Conservation (phyloP, 2,113 vertebrate genomes). For the Callaeas wilsoni region DNA sequence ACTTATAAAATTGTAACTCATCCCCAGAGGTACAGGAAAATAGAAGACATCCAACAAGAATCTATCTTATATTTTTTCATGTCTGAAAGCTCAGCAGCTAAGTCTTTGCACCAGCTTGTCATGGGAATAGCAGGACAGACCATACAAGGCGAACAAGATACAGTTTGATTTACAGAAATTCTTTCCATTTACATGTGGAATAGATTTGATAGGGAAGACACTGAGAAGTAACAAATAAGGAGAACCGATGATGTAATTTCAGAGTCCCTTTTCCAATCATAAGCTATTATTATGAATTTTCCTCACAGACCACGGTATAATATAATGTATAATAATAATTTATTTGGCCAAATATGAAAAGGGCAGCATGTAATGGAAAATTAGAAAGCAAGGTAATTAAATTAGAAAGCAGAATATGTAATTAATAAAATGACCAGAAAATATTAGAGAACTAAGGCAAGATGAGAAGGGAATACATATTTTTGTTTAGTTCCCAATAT, state of each 20-base stretch:
- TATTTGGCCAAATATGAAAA: not conserved
- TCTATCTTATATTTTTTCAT: not conserved
- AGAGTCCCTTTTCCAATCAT: not conserved
- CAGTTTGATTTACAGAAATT: not conserved
- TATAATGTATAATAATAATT: not conserved
- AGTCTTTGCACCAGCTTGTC: not conserved
- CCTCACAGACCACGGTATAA: not conserved
- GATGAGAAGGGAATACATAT: not conserved
- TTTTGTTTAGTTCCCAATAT: not conserved
- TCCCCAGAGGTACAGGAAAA: not conserved
- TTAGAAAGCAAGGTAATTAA: conserved; percentile 27
- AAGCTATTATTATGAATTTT: not conserved
- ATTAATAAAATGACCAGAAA: conserved; percentile 20
- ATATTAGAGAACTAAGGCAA: not conserved
- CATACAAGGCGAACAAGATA: not conserved
- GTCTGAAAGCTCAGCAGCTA: not conserved
- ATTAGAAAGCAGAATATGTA: not conserved
- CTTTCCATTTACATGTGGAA: not conserved
- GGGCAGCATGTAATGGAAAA: not conserved
- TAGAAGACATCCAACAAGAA: not conserved
- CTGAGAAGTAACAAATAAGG: not conserved
- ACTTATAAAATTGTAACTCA: not conserved
- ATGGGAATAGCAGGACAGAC: not conserved
- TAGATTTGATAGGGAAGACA: not conserved
- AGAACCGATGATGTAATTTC: not conserved